These are phyloP conservation scores for Apamea crenata DNA, from an alignment of 2,888 invertebrate genomes.

Conservation along the genomic window DNA sequence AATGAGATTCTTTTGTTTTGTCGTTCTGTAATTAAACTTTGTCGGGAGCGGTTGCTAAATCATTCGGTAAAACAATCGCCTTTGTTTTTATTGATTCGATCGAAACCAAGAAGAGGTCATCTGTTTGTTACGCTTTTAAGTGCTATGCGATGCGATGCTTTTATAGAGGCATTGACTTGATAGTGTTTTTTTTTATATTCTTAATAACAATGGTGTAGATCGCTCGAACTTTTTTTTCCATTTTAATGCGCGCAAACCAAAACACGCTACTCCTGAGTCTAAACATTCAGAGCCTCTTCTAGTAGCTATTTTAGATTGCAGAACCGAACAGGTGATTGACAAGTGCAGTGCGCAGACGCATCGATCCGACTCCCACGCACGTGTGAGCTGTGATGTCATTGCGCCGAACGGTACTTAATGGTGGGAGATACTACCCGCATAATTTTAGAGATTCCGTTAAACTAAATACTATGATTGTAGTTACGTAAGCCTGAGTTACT, in stretches of 20 bases:
- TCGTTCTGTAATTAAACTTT: conserved; percentile 48
- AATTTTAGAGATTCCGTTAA: conserved; percentile 61
- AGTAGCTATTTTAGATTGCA: conserved; percentile 35
- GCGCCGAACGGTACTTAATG: conserved; percentile 71
- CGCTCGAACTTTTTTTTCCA: background rate
- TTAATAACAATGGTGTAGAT: background rate
- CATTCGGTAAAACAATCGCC: conserved; percentile 47
- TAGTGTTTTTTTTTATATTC: background rate
- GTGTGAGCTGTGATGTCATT: conserved; percentile 68
- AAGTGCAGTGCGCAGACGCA: conserved; percentile 65
- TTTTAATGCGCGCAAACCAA: background rate
- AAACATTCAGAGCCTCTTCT: conserved; percentile 30
- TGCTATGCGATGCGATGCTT: background rate
- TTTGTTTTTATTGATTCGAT: conserved; percentile 59
- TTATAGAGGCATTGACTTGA: background rate
- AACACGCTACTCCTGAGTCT: background rate
- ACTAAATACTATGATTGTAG: conserved; percentile 40
- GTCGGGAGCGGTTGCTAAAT: conserved; percentile 44
- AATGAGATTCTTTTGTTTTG: conserved; percentile 53
- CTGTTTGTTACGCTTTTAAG: background rate
- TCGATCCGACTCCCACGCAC: conserved; percentile 64
- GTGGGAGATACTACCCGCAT: conserved; percentile 52
- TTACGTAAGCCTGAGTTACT: conserved; percentile 55
- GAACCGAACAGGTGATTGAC: conserved; percentile 70
- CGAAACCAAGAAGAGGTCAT: conserved; percentile 22